These are phyloP conservation scores for Drosophila sucinea DNA, from an alignment of 1,140 invertebrate species.

Conservation along the genomic window DNA sequence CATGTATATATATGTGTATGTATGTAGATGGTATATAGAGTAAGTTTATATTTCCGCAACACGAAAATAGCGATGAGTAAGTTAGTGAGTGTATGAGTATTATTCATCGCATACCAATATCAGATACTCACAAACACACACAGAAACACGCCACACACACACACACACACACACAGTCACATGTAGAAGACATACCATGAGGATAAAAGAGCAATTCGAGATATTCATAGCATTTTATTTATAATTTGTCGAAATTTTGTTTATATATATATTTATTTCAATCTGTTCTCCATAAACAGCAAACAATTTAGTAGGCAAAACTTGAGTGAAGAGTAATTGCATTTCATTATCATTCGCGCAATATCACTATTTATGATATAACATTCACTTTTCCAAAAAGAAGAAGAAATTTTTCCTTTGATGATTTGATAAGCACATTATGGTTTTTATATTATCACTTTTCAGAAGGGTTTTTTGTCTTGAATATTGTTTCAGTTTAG, in stretches of 20 bases:
- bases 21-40: slow-evolving; percentile 21
- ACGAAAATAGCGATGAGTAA: slow-evolving; percentile 78
- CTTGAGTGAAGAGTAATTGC: neutral
- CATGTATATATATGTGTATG: slow-evolving; percentile 18
- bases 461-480: slow-evolving; percentile 30
- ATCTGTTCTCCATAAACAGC: slow-evolving; percentile 73
- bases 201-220: slow-evolving; percentile 25
- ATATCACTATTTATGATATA: slow-evolving; percentile 5
- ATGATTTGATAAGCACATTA: slow-evolving; percentile 28
- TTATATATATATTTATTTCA: slow-evolving; percentile 22
- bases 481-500: slow-evolving; percentile 15
- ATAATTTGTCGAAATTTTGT: slow-evolving; percentile 11
- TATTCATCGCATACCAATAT: slow-evolving; percentile 56
- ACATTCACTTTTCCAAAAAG: slow-evolving; percentile 1
- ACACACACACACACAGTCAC: slow-evolving; percentile 35
- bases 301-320: slow-evolving; percentile 19
- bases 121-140: slow-evolving; percentile 40
- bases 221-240: slow-evolving; percentile 22
- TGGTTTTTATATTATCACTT: slow-evolving; percentile 12
- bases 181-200: slow-evolving; percentile 23
- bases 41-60: slow-evolving; percentile 61
- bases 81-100: slow-evolving; percentile 55
- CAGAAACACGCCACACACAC: slow-evolving; percentile 33
- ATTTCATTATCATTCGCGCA: slow-evolving; percentile 3
- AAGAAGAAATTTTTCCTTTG: slow-evolving; percentile 11